Percentiles rank a stretch among this genome's conserved stretches.
Conservation (phyloP, 2,113 vertebrate genomes). For the Stegostoma tigrinum region DNA sequence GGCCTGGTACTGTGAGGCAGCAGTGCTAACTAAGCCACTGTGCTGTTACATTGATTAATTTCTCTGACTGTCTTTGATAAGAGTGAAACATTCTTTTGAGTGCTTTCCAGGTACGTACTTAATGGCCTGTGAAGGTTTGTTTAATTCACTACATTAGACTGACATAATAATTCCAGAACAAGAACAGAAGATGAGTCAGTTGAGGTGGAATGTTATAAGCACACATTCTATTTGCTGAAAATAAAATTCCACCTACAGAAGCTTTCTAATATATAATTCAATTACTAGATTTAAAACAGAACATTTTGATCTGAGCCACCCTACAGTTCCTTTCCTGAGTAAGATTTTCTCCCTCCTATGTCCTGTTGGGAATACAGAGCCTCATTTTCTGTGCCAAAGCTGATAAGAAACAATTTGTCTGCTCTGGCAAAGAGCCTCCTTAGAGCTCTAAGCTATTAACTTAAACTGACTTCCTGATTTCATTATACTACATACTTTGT, state of each 20-base stretch:
- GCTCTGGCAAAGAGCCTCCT: constrained; percentile 48
- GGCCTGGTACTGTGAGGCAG: too few species aligned
- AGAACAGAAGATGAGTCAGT: neutral
- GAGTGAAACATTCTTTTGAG: neutral
- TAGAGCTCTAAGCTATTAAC: constrained; percentile 61
- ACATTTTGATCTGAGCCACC: neutral
- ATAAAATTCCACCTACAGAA: neutral
- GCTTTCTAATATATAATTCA: neutral
- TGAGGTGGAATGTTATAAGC: neutral
- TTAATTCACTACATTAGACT: neutral
- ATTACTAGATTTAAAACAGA: neutral
- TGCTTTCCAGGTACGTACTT: neutral
- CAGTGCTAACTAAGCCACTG: too few species aligned
- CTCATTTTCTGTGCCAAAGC: constrained; percentile 52
- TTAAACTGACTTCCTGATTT: constrained; percentile 57
- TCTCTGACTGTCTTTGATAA: neutral
- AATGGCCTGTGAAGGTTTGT: neutral
- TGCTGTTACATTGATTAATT: neutral
- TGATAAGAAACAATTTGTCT: constrained; percentile 53
- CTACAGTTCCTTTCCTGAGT: neutral
- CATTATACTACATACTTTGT: constrained; percentile 43
- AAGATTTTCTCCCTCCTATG: constrained; percentile 1
- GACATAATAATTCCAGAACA: neutral
- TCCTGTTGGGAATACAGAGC: constrained; percentile 52
- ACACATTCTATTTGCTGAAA: neutral